These are phyloP conservation scores for Pao palembangensis DNA, from an alignment of 2,113 vertebrate species.

Conservation along the genomic window DNA sequence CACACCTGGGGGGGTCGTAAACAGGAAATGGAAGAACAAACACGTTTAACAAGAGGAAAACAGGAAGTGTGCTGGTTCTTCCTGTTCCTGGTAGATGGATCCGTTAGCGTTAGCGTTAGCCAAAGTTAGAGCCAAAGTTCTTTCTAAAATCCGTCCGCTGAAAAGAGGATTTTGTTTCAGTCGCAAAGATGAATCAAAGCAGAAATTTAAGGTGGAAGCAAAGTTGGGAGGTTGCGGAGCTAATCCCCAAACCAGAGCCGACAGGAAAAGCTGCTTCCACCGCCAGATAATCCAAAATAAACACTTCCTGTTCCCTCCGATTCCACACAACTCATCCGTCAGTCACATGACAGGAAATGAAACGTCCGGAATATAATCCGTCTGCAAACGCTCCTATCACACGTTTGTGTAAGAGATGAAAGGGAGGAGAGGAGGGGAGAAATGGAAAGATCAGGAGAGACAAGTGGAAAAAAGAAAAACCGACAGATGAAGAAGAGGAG, in stretches of 20 bases:
- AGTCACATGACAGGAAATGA: conserved; percentile 37
- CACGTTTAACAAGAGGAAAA: no score
- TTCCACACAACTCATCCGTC: conserved; percentile 31
- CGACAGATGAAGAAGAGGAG: neutral
- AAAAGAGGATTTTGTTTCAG: conserved; percentile 18
- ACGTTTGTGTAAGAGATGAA: conserved; percentile 29
- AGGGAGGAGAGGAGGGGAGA: neutral
- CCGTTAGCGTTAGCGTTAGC: no score
- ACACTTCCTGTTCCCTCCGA: conserved; percentile 41
- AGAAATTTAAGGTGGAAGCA: conserved; percentile 24
- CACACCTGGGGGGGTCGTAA: no score
- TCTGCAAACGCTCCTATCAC: conserved; percentile 34
- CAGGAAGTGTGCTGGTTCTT: no score
- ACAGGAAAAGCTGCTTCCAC: conserved; percentile 22
- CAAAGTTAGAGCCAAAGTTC: neutral
- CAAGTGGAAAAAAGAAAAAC: neutral
- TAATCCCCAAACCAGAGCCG: conserved; percentile 44
- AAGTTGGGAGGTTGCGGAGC: conserved; percentile 26
- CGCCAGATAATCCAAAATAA: conserved; percentile 43
- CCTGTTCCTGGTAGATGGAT: no score
- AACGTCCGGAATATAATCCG: conserved; percentile 47
- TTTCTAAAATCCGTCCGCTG: neutral
- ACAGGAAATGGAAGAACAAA: no score
- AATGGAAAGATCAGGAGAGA: neutral
- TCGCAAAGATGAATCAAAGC: conserved; percentile 20